Evolutionary conservation across 92 coral and sea anemone species (phyloP), one percentile per base, ranked within the genome.

Genomic region (Galaxea fascicularis): DNA sequence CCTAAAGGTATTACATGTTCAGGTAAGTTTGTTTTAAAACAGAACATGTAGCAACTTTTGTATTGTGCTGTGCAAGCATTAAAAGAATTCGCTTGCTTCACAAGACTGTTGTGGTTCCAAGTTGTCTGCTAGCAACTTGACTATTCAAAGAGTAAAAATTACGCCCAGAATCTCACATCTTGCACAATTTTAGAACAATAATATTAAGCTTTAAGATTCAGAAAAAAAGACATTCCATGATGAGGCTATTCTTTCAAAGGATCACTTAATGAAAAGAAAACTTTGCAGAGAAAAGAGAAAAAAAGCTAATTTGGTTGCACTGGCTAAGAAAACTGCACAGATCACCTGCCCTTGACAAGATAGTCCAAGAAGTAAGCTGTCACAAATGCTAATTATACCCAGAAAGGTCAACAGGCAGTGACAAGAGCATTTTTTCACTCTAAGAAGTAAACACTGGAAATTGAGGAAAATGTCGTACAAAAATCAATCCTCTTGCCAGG

Each of bases 351-450:
- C 1, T 29, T 60, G 18, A 45, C 83, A 47, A 30, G 25, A 8
- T 4, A 20, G 44, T 26, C 47, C 47, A 65, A 65, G 74, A 65
- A 63, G 25, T 45, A 28, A 12, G 31, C 26, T 65, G 74, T 65
- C 84, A 47, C 30, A 28, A 65, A 79, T 79, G 74, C 49, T 27
- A 65, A 64, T n/a, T n/a, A 46, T 10, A 51, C 20, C 63, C 13
- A 79, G 15, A 65, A 24, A 62, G 71, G 25, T 76, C 78, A 74
- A 52, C 78, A 47, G 13, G 10, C 80, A 76, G 30, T 59, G 25
- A 59, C 8, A 35, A 35, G 41, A 35, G 41, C 41, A 35, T 35
- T 6, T 35, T 35, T 2, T 35, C 2, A 35, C 41, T 35, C 41
- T 35, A 6, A 35, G 41, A 35, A 35, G 41, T 6, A 35, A 35